Evolutionary conservation across 2,888 invertebrate species (phyloP).

Genomic region (Himalopsyche anomala): DNA sequence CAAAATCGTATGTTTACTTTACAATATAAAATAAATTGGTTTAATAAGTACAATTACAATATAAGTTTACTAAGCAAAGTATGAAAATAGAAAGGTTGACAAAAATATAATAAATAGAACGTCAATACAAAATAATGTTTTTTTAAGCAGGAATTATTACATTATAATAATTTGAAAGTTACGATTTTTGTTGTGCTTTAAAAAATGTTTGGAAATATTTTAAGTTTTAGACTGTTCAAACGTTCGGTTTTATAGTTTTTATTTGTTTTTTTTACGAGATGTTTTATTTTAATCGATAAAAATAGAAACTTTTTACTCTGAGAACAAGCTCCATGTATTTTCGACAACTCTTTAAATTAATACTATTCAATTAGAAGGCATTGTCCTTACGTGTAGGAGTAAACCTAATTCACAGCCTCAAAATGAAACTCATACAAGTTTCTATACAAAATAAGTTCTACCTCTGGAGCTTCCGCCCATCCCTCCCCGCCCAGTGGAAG

Average conservation of each 20-base stretch:
- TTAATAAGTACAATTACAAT: not conserved
- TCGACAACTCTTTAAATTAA: slow-evolving; percentile 16
- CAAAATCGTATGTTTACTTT: not conserved
- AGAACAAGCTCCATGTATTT: slow-evolving; percentile 46
- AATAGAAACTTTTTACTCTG: slow-evolving; percentile 44
- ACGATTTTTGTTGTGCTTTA: too few relatives aligned
- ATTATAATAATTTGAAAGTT: too few relatives aligned
- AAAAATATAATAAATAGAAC: not conserved
- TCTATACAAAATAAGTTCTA: slow-evolving; percentile 63
- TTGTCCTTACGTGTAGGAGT: slow-evolving; percentile 60
- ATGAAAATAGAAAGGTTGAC: not conserved
- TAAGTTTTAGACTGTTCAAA: not conserved
- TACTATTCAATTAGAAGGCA: slow-evolving; percentile 59
- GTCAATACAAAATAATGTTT: not conserved
- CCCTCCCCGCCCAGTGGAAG: slow-evolving; percentile 79
- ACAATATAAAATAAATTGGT: not conserved
- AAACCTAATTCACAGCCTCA: slow-evolving; percentile 65
- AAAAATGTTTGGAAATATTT: not conserved
- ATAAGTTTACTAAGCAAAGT: not conserved
- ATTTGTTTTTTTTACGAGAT: not conserved
- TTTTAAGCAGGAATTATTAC: not conserved
- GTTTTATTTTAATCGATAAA: slow-evolving; percentile 41
- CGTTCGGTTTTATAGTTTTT: not conserved
- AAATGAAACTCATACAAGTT: slow-evolving; percentile 46
- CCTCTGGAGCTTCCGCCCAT: slow-evolving; percentile 68